Conservation (phyloP, 2,888 invertebrate species). For the Hedychridium roseum region DNA sequence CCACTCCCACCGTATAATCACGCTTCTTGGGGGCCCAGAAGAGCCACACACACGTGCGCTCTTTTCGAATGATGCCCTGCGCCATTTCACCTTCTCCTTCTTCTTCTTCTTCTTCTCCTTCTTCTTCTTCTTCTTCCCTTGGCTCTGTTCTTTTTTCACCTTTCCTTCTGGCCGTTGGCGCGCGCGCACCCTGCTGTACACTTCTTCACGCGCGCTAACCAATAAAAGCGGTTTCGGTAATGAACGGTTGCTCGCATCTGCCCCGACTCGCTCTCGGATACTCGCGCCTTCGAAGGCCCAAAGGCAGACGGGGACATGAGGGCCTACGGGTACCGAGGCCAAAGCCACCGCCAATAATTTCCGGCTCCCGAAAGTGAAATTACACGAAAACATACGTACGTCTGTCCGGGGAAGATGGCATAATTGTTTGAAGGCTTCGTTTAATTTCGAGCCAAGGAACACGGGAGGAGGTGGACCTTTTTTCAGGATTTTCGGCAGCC, state of each 20-base stretch:
- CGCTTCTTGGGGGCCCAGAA: slow-evolving; percentile 40
- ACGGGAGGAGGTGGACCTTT: too few relatives aligned
- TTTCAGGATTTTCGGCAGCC: too few relatives aligned
- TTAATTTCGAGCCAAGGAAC: too few relatives aligned
- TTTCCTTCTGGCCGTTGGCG: slow-evolving; percentile 21
- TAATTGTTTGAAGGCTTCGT: too few relatives aligned
- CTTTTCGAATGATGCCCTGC: slow-evolving; percentile 32
- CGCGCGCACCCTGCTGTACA: slow-evolving; percentile 30
- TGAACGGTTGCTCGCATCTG: slow-evolving; percentile 29
- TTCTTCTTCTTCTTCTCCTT: slow-evolving; percentile 20
- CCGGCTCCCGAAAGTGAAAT: slow-evolving; percentile 39
- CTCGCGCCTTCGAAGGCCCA: slow-evolving; percentile 3
- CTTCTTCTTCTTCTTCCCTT: slow-evolving; percentile 15
- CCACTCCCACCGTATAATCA: slow-evolving; percentile 49
- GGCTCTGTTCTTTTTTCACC: slow-evolving; percentile 27
- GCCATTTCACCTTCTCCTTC: slow-evolving; percentile 22
- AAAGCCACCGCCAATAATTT: slow-evolving; percentile 29
- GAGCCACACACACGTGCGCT: slow-evolving; percentile 5
- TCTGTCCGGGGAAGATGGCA: too few relatives aligned
- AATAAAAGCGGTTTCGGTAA: slow-evolving; percentile 53
- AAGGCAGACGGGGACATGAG: not conserved
- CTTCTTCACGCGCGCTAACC: slow-evolving; percentile 50
- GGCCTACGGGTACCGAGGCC: not conserved
- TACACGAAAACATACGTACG: slow-evolving; percentile 19
- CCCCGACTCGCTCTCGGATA: slow-evolving; percentile 21